phyloP scores from a whole-genome alignment of 1,140 invertebrate species.

The Gryllus bimaculatus region DNA sequence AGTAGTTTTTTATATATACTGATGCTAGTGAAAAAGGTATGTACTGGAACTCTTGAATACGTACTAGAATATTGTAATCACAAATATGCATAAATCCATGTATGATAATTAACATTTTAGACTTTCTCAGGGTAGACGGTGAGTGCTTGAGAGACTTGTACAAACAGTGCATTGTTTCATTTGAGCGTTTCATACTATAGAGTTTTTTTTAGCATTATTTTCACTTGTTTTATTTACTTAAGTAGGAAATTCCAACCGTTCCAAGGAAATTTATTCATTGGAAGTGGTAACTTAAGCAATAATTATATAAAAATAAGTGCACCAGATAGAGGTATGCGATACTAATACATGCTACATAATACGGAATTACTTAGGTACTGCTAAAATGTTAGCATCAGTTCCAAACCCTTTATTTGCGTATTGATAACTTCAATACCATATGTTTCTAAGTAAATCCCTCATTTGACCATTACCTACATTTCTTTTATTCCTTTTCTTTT shows the following conservation, averaged over 20 bases:
- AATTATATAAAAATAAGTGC: neutral
- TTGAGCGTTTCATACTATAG: neutral
- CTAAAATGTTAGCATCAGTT: too few relatives aligned
- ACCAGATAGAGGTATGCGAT: neutral
- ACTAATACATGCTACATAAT: too few relatives aligned
- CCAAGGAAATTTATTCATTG: neutral
- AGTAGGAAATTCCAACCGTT: too few relatives aligned
- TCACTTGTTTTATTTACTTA: too few relatives aligned
- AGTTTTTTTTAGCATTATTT: too few relatives aligned
- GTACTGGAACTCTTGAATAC: neutral
- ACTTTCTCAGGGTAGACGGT: neutral
- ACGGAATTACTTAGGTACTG: too few relatives aligned
- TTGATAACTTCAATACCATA: too few relatives aligned
- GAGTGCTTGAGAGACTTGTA: neutral
- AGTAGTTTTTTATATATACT: neutral
- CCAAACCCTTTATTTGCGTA: too few relatives aligned
- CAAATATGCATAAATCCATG: neutral
- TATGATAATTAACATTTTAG: neutral
- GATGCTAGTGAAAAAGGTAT: neutral
- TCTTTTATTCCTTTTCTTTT: too few relatives aligned
- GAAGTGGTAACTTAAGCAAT: neutral
- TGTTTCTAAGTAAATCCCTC: too few relatives aligned
- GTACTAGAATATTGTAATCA: neutral
- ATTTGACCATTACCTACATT: too few relatives aligned
- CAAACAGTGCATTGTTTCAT: neutral